These are phyloP conservation scores for Hippoglossus hippoglossus DNA, from an alignment of 2,797 vertebrate species.

Conservation along the genomic window DNA sequence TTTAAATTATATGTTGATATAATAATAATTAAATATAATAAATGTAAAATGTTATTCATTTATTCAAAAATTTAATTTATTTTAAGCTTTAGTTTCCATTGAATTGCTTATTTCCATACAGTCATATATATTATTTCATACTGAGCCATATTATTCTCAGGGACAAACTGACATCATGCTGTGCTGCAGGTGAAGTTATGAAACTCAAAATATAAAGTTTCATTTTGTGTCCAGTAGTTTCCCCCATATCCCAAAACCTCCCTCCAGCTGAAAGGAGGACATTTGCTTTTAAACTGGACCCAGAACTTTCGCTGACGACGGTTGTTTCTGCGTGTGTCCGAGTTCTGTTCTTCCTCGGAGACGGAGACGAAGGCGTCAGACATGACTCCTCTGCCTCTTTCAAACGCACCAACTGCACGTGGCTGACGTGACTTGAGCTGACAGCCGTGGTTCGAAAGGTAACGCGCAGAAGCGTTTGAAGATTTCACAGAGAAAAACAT, in stretches of 20 bases:
- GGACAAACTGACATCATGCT: too few relatives aligned
- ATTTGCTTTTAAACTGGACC: conserved; percentile 58
- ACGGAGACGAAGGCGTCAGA: conserved; percentile 53
- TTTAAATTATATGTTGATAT: too few relatives aligned
- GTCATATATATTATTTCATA: too few relatives aligned
- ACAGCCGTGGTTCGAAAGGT: conserved; percentile 45
- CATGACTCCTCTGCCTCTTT: conserved; percentile 37
- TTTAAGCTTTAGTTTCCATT: too few relatives aligned
- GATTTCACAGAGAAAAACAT: conserved; percentile 51
- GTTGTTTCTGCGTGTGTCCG: conserved; percentile 31
- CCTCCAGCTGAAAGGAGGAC: conserved; percentile 36
- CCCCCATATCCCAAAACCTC: conserved; percentile 39
- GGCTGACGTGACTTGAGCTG: conserved; percentile 53
- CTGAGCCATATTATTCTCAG: too few relatives aligned
- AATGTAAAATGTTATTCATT: too few relatives aligned
- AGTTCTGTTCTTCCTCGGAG: conserved; percentile 58
- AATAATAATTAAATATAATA: too few relatives aligned
- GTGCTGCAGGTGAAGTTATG: conserved; percentile 17
- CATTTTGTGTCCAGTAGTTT: conserved; percentile 19
- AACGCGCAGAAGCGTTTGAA: conserved; percentile 39
- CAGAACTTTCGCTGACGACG: conserved; percentile 58
- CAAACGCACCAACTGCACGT: conserved; percentile 8
- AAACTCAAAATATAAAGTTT: conserved; percentile 18
- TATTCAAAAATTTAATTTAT: too few relatives aligned
- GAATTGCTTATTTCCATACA: too few relatives aligned